Conservation (phyloP, 2,113 vertebrate species). For the Chloropsis hardwickii region DNA sequence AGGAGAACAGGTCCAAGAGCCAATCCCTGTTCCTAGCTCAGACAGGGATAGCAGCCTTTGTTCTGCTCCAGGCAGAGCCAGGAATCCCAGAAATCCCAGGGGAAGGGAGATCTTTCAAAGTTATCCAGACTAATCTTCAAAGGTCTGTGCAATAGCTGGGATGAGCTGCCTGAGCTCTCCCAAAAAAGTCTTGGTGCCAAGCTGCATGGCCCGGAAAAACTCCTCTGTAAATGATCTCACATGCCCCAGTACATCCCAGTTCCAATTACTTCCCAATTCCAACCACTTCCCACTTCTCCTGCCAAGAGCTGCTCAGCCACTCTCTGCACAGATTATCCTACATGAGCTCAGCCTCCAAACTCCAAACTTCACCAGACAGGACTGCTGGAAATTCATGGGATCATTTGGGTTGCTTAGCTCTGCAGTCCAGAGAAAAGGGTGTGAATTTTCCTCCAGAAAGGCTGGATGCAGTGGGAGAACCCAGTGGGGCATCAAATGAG, state of each 20-base stretch:
- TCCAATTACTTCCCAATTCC: background rate
- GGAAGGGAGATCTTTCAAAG: background rate
- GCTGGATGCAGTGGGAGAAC: background rate
- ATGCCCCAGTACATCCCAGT: background rate
- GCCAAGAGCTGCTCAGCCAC: background rate
- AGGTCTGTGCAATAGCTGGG: background rate
- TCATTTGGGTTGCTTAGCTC: background rate
- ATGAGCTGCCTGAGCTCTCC: background rate
- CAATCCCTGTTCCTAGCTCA: background rate
- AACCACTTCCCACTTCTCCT: background rate
- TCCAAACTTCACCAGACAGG: background rate
- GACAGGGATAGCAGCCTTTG: background rate
- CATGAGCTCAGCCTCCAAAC: background rate
- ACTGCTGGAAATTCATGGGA: background rate
- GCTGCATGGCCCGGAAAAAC: background rate
- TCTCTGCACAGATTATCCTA: background rate
- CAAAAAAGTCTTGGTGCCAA: background rate
- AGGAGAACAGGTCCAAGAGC: background rate
- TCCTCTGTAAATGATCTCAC: background rate
- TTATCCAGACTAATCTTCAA: background rate
- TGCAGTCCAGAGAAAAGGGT: background rate
- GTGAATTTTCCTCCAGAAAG: background rate
- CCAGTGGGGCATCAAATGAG: accelerated
- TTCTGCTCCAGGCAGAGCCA: background rate
- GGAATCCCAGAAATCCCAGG: background rate